phyloP scores from a whole-genome alignment of 1,140 invertebrate genomes.

The Micrasema minimum region DNA sequence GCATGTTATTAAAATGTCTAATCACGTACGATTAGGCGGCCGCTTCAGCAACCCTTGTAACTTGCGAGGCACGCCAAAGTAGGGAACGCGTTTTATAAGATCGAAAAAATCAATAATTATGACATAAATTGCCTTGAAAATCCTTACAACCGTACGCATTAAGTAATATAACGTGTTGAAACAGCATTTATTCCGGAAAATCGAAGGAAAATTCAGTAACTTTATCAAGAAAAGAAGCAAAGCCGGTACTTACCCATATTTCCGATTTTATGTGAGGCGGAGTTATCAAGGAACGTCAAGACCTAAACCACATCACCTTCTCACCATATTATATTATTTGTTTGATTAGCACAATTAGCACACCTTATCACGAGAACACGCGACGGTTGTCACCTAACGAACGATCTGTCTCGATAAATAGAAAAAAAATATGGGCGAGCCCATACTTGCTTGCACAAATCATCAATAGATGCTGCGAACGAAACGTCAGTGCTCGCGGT shows the following conservation, averaged over 20 bases:
- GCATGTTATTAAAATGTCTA: background rate
- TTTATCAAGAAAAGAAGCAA: constrained; percentile 29
- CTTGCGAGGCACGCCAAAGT: constrained; percentile 20
- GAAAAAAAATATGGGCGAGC: constrained; percentile 43
- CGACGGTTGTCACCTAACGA: constrained; percentile 42
- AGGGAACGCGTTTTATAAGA: constrained; percentile 18
- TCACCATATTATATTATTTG: constrained; percentile 43
- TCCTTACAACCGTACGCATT: background rate
- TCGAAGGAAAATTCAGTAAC: constrained; percentile 7
- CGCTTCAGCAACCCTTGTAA: constrained; percentile 10
- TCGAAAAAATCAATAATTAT: constrained; percentile 42
- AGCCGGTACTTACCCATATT: constrained; percentile 43
- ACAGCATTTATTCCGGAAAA: constrained; percentile 12
- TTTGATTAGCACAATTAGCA: constrained; percentile 26
- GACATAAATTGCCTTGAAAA: constrained; percentile 31
- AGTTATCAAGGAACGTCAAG: constrained; percentile 26
- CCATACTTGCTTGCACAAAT: constrained; percentile 40
- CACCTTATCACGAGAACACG: constrained; percentile 35
- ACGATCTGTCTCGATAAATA: constrained; percentile 38
- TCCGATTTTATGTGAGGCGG: background rate
- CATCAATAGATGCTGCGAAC: constrained; percentile 42
- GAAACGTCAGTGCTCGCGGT: constrained; percentile 38
- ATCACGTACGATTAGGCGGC: background rate
- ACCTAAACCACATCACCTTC: constrained; percentile 40
- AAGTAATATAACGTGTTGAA: background rate